phyloP scores from a whole-genome alignment of 2,797 vertebrate genomes.

The Siniperca obscura region DNA sequence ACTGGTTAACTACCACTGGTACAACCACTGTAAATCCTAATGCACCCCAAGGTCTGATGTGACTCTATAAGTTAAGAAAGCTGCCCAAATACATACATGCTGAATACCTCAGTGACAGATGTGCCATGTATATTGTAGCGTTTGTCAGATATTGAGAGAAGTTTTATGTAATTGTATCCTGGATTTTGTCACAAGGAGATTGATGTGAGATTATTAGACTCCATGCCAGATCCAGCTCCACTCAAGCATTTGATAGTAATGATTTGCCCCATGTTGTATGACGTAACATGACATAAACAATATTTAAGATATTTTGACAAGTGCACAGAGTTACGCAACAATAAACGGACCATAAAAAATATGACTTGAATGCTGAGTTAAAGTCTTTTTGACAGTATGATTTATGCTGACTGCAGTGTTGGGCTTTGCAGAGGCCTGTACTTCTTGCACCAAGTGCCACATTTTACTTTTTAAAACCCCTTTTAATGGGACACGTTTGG shows the following conservation, averaged over 20 bases:
- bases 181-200: background rate
- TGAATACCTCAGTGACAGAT: slow-evolving; percentile 28
- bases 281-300: background rate
- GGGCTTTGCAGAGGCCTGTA: slow-evolving; percentile 4
- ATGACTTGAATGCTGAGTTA: slow-evolving; percentile 16
- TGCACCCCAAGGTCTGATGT: slow-evolving; percentile 20
- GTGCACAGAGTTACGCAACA: slow-evolving; percentile 1
- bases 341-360: slow-evolving; percentile 27
- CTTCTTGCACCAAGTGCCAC: background rate
- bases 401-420: slow-evolving; percentile 19
- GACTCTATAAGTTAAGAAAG: slow-evolving; percentile 25
- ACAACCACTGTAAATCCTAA: slow-evolving; percentile 17
- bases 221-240: background rate
- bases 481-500: background rate
- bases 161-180: slow-evolving; percentile 13
- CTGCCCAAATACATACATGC: slow-evolving; percentile 10
- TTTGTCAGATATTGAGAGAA: slow-evolving; percentile 14
- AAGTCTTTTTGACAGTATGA: slow-evolving; percentile 6
- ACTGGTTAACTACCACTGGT: background rate
- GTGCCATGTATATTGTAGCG: slow-evolving; percentile 5
- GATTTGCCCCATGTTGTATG: background rate
- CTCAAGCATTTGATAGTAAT: background rate
- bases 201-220: background rate
- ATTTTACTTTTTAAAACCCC: background rate
- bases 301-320: slow-evolving; percentile 27